phyloP scores from a whole-genome alignment of 2,797 vertebrate species.

The Clarias laeviceps region DNA sequence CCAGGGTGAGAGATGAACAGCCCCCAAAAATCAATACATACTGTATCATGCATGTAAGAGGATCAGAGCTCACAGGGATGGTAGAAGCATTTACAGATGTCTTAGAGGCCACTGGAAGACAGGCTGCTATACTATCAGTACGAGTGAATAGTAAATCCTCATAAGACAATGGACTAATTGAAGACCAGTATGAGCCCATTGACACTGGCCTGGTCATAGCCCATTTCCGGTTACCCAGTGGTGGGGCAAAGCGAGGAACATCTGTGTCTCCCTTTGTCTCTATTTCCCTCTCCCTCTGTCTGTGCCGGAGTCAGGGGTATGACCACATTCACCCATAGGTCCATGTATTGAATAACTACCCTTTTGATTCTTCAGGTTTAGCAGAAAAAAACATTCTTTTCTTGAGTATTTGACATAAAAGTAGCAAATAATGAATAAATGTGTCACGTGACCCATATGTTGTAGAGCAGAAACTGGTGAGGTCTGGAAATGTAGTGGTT shows the following conservation, averaged over 20 bases:
- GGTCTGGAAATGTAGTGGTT: constrained; percentile 20
- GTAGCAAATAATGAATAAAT: background rate
- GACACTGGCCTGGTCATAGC: constrained; percentile 40
- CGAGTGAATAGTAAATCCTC: constrained; percentile 65
- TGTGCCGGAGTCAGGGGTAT: constrained; percentile 66
- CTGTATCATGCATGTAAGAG: constrained; percentile 65
- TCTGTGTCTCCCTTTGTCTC: constrained; percentile 33
- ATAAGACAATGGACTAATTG: constrained; percentile 77
- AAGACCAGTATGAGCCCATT: constrained; percentile 58
- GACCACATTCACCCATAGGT: constrained; percentile 70
- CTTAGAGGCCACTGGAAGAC: constrained; percentile 30
- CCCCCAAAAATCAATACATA: constrained; percentile 79
- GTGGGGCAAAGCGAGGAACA: constrained; percentile 49
- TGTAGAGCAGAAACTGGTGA: constrained; percentile 19
- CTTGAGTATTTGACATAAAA: background rate
- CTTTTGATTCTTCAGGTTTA: constrained; percentile 43
- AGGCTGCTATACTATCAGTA: constrained; percentile 63
- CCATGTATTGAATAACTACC: constrained; percentile 46
- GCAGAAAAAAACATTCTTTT: background rate
- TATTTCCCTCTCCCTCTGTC: constrained; percentile 36
- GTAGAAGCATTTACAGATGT: constrained; percentile 70
- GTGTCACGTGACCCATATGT: constrained; percentile 12
- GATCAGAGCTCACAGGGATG: constrained; percentile 65
- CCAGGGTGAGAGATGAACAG: constrained; percentile 59
- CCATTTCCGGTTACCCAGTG: constrained; percentile 66